Evolutionary conservation across 2,113 vertebrate genomes (phyloP).

Genomic region (Stigmatopora nigra): DNA sequence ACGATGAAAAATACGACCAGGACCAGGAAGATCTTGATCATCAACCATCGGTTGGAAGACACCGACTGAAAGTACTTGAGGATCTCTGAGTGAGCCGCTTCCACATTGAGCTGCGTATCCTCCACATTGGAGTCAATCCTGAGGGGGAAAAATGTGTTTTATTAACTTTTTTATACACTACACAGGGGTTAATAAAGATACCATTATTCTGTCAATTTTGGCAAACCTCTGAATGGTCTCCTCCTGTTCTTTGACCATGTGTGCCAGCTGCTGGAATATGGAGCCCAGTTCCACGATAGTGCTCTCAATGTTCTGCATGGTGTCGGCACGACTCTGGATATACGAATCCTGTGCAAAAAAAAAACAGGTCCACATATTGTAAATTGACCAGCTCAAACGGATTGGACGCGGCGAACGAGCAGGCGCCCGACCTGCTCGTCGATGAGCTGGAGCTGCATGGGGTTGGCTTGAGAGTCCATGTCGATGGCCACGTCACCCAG

Average conservation of each 20-base stretch:
- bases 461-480: slow-evolving; percentile 79
- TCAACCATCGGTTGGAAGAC: slow-evolving; percentile 91
- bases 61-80: slow-evolving; percentile 93
- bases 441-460: slow-evolving; percentile 83
- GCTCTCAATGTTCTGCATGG: slow-evolving; percentile 91
- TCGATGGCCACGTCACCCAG: slow-evolving; percentile 79
- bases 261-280: slow-evolving; percentile 88
- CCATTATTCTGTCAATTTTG: neutral
- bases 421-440: slow-evolving; percentile 77
- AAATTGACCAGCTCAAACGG: neutral
- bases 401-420: neutral
- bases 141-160: slow-evolving; percentile 1
- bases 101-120: slow-evolving; percentile 86
- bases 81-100: slow-evolving; percentile 84
- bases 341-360: slow-evolving; percentile 75
- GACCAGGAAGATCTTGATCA: slow-evolving; percentile 95
- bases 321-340: slow-evolving; percentile 87
- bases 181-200: too few species aligned
- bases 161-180: neutral
- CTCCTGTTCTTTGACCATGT: slow-evolving; percentile 93
- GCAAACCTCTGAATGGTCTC: slow-evolving; percentile 84
- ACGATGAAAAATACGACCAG: slow-evolving; percentile 89
- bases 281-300: slow-evolving; percentile 89
- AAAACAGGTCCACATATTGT: too few species aligned
- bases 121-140: slow-evolving; percentile 89